Evolutionary conservation across 2,888 invertebrate species (phyloP).

Genomic region (Philhelius pedissequus): DNA sequence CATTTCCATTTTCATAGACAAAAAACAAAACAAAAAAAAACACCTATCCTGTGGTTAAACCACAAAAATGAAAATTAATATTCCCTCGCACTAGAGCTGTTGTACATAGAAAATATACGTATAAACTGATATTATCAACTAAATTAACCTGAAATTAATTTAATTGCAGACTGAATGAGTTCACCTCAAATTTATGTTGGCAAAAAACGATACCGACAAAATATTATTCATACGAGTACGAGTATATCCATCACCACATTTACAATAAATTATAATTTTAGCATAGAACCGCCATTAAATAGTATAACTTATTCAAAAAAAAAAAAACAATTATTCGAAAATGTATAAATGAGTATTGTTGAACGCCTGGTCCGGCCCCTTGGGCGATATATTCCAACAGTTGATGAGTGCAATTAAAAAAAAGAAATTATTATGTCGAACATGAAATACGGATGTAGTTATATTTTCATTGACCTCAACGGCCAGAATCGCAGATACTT

Average conservation of each 20-base stretch:
- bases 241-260: conserved; percentile 29
- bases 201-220: conserved; percentile 17
- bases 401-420: conserved; percentile 65
- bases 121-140: conserved; percentile 48
- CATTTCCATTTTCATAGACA: not conserved
- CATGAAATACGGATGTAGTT: conserved; percentile 8
- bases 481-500: not conserved
- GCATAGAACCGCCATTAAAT: not conserved
- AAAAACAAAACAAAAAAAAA: not conserved
- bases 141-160: conserved; percentile 60
- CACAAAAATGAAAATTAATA: conserved; percentile 6
- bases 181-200: conserved; percentile 45
- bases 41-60: not conserved
- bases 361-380: not conserved
- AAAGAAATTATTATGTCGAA: conserved; percentile 48
- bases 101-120: not conserved
- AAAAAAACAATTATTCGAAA: conserved; percentile 6
- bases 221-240: conserved; percentile 32
- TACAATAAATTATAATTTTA: conserved; percentile 47
- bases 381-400: conserved; percentile 12
- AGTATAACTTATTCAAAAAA: not conserved
- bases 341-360: not conserved
- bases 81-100: not conserved
- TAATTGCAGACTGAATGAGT: conserved; percentile 24
- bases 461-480: conserved; percentile 37